Percentiles rank a stretch among this genome's conserved stretches.
These are phyloP conservation scores for Stylophora pistillata DNA, from an alignment of 64 coral and sea anemone species.

Conservation along the genomic window DNA sequence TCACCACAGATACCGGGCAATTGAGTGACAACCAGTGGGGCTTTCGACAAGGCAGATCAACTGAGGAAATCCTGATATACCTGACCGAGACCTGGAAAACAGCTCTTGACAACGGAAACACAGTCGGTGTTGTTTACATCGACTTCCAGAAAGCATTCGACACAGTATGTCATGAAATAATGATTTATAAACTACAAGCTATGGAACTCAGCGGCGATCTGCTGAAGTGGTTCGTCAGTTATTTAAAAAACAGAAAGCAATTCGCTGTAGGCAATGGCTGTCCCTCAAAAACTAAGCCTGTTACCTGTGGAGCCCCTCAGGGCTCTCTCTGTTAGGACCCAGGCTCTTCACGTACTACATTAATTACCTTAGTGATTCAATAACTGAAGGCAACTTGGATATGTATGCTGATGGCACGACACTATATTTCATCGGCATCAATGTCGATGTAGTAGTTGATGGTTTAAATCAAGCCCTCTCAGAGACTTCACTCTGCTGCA, in stretches of 20 bases:
- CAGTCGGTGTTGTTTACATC: slow-evolving; percentile 47
- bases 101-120: slow-evolving; percentile 52
- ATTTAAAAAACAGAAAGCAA: slow-evolving; percentile 44
- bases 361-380: not conserved
- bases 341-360: slow-evolving; percentile 23
- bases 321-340: slow-evolving; percentile 16
- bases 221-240: slow-evolving; percentile 55
- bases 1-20: slow-evolving; percentile 34
- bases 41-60: too few species aligned
- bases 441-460: slow-evolving; percentile 35
- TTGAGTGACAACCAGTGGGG: slow-evolving; percentile 47
- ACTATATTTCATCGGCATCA: slow-evolving; percentile 2
- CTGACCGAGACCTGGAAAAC: slow-evolving; percentile 46
- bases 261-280: slow-evolving; percentile 33
- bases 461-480: slow-evolving; percentile 31
- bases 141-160: slow-evolving; percentile 60
- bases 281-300: slow-evolving; percentile 38
- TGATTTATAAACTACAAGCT: slow-evolving; percentile 58
- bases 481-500: slow-evolving; percentile 33
- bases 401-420: slow-evolving; percentile 59
- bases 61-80: slow-evolving; percentile 44
- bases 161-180: slow-evolving; percentile 47
- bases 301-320: slow-evolving; percentile 46
- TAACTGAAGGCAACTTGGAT: slow-evolving; percentile 26
- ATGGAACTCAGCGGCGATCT: slow-evolving; percentile 49